Evolutionary conservation across 2,888 invertebrate species (phyloP), one percentile per base, ranked within the genome.

Genomic region (Nasonia oneida): DNA sequence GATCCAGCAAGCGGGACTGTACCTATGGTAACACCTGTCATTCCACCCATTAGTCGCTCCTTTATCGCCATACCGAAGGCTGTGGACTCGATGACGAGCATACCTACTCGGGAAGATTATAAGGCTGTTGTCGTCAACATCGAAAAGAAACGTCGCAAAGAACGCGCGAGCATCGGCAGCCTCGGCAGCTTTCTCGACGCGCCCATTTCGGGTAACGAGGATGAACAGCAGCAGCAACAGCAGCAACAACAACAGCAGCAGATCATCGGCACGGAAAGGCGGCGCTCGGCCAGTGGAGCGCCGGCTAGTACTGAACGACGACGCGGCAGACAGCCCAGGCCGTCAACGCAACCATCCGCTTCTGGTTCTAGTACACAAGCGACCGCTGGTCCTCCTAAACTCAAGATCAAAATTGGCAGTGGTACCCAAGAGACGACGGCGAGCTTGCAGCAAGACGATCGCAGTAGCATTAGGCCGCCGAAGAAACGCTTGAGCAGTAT

Each of bases 31-130:
- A 95, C 95, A 0, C 95, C 95, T 73, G 92, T 95, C 1, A 94
- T 94, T 61, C 95, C 95, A 12, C 95, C 95, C 14, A 93, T 96
- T 10, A 95, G 95, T 87, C 95, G 97, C 77, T 96, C 96, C 5
- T 96, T 96, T 50, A 97, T 97, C 83, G 97, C 97, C 8, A 97
- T 97, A 90, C 98, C 98, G 0, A 98, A 98, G 93, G 97, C 98
- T 3, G 97, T 98, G 12, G 97, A 97, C 37, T 97, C 97, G 14
- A 97, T 97, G 96, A 97, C 97, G 0, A 96, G 96, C 87, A 97
- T 98, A 90, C 97, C 97, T 1, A 97, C 97, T 0, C 95, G 97
- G 89, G 97, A 98, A 88, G 97, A 98, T 91, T 97, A 97, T 91
- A 96, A 96, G 90, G 95, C 95, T 53, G 94, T 95, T 2, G 94